Base-by-base conservation (phyloP, 2,797 vertebrate genomes). In the Sarcoramphus papa region DNA sequence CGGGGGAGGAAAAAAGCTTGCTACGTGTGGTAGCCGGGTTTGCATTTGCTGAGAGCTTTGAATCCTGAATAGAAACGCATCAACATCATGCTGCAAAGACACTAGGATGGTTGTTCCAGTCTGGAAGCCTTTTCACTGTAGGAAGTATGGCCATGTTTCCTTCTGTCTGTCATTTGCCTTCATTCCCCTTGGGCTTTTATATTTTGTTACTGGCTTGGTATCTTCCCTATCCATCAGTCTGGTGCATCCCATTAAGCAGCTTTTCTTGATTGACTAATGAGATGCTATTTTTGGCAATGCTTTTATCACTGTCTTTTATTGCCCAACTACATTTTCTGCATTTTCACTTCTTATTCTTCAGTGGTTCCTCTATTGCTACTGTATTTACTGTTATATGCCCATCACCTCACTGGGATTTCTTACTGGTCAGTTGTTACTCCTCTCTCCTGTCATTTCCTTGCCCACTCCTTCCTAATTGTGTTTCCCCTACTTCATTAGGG, bases 211-310 rank as follows among this genome's bases (percentile, higher is more conserved):
- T 85, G 74, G 37, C 68, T 90, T 72, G 51, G 62, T 83, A 77
- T 93, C 69, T 85, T 93, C 75, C 43, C 43, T 85, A 57, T 63
- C 85, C 48, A 77, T 93, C 92, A 95, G 82, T 90, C 73, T 4
- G 2, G 62, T 0, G 0, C 79, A 75, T 90, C 28, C 76, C 47
- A 78, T 97, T 95, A 96, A 75, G 83, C 79, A 74, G 76, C 74
- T 94, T 84, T 91, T 91, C 91, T 91, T 95, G 89, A 93, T 50
- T 92, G 88, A 96, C 76, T 95, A 93, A 94, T 81, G 92, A 86
- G 72, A 48, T 90, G 73, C 74, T 96, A 84, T 92, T 94, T 95
- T 91, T 93, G 76, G 90, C 77, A 88, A 22, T 75, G 79, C 85
- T 95, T 95, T 93, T 91, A 74, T 86, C 48, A 6, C 10, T 57